phyloP scores from a whole-genome alignment of 2,888 invertebrate genomes.

The Hemicrepidius hirtus region DNA sequence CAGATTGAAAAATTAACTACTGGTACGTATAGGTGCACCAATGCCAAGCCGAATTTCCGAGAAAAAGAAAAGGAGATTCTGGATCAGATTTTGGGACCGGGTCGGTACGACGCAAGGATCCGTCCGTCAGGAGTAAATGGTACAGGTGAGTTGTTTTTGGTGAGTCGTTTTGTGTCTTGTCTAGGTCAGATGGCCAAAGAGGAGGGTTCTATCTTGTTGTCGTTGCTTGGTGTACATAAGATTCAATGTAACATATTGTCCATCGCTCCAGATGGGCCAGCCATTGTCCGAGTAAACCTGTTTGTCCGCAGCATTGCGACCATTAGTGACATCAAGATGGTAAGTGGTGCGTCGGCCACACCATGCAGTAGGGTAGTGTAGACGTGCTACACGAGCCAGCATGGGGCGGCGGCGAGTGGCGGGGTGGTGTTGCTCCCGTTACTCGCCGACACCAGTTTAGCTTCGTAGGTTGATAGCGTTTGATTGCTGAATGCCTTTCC shows the following conservation, averaged over 20 bases:
- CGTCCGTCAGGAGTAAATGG: conserved; percentile 95
- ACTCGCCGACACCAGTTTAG: conserved; percentile 64
- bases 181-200: conserved; percentile 48
- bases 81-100: conserved; percentile 93
- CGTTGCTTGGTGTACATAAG: conserved; percentile 67
- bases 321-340: conserved; percentile 99
- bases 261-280: conserved; percentile 90
- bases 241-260: conserved; percentile 69
- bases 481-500: conserved; percentile 68
- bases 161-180: conserved; percentile 52
- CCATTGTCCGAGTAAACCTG: conserved; percentile 97
- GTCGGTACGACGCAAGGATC: conserved; percentile 94
- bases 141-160: conserved; percentile 82
- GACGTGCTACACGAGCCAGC: conserved; percentile 68
- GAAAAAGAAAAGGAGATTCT: conserved; percentile 96
- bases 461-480: conserved; percentile 68
- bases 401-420: conserved; percentile 65
- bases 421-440: conserved; percentile 48
- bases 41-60: conserved; percentile 90
- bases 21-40: conserved; percentile 79
- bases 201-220: conserved; percentile 59
- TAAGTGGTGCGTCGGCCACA: conserved; percentile 79
- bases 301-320: conserved; percentile 98
- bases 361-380: conserved; percentile 69
- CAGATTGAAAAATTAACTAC: not conserved